Evolutionary conservation across 2,113 vertebrate genomes (phyloP), one percentile per base, ranked within the genome.

Genomic region (Tachysurus vachellii): DNA sequence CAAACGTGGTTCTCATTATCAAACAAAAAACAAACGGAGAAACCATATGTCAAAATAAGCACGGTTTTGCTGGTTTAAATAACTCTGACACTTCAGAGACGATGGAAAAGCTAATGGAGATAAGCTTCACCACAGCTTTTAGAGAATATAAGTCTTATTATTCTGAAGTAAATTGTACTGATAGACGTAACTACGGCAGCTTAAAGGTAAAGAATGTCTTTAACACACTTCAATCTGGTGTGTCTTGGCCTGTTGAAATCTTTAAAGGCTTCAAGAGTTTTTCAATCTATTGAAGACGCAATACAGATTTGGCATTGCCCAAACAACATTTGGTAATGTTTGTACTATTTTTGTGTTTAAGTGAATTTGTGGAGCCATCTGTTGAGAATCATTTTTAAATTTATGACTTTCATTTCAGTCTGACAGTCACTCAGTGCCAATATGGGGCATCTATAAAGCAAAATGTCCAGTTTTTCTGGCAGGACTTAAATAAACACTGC

Each of bases 41-140:
- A 90, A 89, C 90, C 89, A 86, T 89, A 89, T 91, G 90, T 91
- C 89, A 91, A 90, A 92, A 92, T 87, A 91, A 91, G 88, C 82
- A 88, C 66, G 36, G 85, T 85, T 91, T 82, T 59, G 71, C 86
- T 83, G 62, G 14, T 89, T 77, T 88, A 87, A 91, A 89, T 84
- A 77, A 80, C 70, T 83, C 81, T 90, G 89, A 89, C 89, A 89
- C 88, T 86, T 83, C 82, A 76, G 77, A 82, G 88, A 86, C 6
- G 77, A 85, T 68, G 76, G 61, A 85, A 59, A 88, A 62, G 80
- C 85, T 88, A 89, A 88, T 88, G 71, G 44, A 87, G 86, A 84
- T 88, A 84, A 89, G 82, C 54, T 87, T 62, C 70, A 85, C 68
- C 47, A 64, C 66, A 56, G 84, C 84, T 83, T 88, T 91, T 88